phyloP scores from a whole-genome alignment of 2,888 invertebrate species.

The Drepanosiphum platanoidis region DNA sequence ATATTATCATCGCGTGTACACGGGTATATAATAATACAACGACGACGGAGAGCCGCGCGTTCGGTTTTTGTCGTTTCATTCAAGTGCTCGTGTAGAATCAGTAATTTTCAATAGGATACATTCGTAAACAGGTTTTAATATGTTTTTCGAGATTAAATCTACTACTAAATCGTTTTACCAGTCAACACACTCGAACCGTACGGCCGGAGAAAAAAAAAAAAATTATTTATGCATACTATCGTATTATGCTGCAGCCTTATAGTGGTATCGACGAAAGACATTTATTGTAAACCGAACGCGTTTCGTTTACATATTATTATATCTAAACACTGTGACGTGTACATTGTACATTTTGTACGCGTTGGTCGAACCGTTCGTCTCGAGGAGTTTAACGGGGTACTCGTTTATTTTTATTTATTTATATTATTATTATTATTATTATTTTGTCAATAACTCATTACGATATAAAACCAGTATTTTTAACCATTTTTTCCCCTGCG shows the following conservation, averaged over 20 bases:
- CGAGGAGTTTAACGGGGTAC: neutral
- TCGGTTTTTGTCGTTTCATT: conserved; percentile 30
- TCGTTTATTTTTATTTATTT: neutral
- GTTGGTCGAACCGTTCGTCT: neutral
- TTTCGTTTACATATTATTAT: conserved; percentile 26
- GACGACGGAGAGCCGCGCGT: neutral
- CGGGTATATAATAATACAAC: neutral
- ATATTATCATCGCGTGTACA: neutral
- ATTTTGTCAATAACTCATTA: too few relatives aligned
- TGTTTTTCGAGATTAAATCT: conserved; percentile 45
- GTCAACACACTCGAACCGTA: conserved; percentile 20
- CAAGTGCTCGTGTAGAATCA: conserved; percentile 23
- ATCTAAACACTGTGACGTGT: neutral
- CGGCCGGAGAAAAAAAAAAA: conserved; percentile 1
- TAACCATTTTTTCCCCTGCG: too few relatives aligned
- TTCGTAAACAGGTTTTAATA: conserved; percentile 36
- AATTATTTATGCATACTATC: conserved; percentile 36
- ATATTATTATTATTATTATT: too few relatives aligned
- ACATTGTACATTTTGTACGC: neutral
- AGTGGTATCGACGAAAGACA: neutral
- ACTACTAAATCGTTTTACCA: conserved; percentile 46
- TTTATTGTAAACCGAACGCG: conserved; percentile 26
- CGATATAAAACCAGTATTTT: too few relatives aligned
- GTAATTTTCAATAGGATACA: conserved; percentile 30
- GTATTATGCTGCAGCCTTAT: conserved; percentile 9